Evolutionary conservation across 2,113 vertebrate species (phyloP), one percentile per base, ranked within the genome.

Genomic region (Psittacus erithacus): DNA sequence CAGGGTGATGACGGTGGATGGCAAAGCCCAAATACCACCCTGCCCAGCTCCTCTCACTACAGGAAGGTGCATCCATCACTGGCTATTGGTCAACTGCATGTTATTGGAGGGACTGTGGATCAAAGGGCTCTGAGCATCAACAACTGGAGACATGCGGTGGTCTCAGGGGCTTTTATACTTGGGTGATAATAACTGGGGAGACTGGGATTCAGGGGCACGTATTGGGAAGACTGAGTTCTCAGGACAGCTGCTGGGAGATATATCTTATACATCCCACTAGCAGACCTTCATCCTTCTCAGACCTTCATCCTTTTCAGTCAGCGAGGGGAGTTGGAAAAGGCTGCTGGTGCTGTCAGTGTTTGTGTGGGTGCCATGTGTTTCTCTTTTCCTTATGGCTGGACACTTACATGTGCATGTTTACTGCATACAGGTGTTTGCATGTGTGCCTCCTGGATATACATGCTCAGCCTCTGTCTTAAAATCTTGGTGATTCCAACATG

Each of bases 361-460:
- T 65, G 59, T 38, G 47, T 15, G 33, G 44, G 43, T 16, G 39
- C 43, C 55, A n/a, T 71, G 49, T 8, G 25, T 10, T 39, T 67
- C 19, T 31, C n/a, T 24, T 24, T 35, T 76, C 63, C 15, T 59
- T 69, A 17, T 23, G 29, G 49, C 17, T 41, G 35, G 63, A 24
- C 60, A 39, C 6, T 10, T 59, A 33, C 4, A 46, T 0, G 4
- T 63, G 53, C 53, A 25, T 1, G 1, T 39, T 68, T 43, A 8
- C 46, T 23, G 74, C 23, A 29, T 22, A 31, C 17, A 49, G 31
- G 20, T n/a, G 31, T 41, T 17, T 29, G 44, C 8, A n/a, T 3
- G 16, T 44, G 27, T 55, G n/a, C 19, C 63, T 52, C 43, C 43
- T 20, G 55, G 28, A 43, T 64, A 64, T 11, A 28, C 22, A 13